These are phyloP conservation scores for Bergia puertoricense DNA, from an alignment of 92 coral and sea anemone genomes.

Conservation along the genomic window DNA sequence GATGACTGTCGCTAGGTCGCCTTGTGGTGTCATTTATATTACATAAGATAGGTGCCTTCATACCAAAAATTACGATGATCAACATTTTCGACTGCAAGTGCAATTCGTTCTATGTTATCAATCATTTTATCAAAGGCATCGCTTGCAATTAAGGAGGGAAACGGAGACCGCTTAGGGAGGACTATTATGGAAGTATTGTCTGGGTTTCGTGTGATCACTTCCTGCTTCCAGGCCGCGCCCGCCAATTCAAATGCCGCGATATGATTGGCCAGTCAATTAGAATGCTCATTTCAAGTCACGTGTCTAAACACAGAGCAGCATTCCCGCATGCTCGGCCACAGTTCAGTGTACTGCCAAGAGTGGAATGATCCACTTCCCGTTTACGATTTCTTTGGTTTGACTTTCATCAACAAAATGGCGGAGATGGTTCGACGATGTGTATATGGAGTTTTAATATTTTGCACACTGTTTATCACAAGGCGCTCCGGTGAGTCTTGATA, in stretches of 20 bases:
- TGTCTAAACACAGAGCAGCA: constrained; percentile 24
- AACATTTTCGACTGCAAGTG: too few relatives aligned
- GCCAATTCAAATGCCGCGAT: not conserved
- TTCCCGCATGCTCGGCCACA: not conserved
- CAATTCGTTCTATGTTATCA: not conserved
- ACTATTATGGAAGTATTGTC: not conserved
- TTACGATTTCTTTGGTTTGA: constrained; percentile 27
- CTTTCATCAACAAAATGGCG: constrained; percentile 35
- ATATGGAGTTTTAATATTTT: constrained; percentile 5
- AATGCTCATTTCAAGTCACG: constrained; percentile 45
- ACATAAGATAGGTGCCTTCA: too few relatives aligned
- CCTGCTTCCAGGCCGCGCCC: constrained; percentile 38
- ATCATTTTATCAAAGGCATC: not conserved
- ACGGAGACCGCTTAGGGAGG: too few relatives aligned
- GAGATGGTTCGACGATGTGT: constrained; percentile 1
- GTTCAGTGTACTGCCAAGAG: constrained; percentile 12
- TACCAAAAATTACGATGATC: too few relatives aligned
- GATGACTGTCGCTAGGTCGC: too few relatives aligned
- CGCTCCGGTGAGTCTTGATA: constrained; percentile 17
- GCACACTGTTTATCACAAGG: constrained; percentile 6
- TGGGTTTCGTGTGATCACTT: not conserved
- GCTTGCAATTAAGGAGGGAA: not conserved
- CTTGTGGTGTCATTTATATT: too few relatives aligned
- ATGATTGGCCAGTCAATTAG: constrained; percentile 34
- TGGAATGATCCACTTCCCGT: constrained; percentile 33